Evolutionary conservation across 2,888 invertebrate genomes (phyloP).

Genomic region (Micoletzkya japonica): DNA sequence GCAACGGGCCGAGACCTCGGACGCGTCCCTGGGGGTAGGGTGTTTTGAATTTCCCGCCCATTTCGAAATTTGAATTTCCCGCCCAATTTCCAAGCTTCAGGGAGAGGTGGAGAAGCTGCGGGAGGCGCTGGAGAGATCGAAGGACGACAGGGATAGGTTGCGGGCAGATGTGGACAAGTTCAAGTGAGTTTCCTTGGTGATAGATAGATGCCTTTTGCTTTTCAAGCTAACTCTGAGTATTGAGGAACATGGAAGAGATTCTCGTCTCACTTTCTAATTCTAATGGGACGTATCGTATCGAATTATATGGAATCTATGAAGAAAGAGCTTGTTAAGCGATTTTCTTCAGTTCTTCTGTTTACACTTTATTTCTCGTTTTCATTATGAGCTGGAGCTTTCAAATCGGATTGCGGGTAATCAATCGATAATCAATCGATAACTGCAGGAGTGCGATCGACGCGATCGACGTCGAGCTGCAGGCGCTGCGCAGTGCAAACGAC

Average conservation of each 20-base stretch:
- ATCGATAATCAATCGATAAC: not conserved
- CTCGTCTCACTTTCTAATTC: constrained; percentile 3
- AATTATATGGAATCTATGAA: too few relatives aligned
- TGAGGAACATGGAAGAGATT: not conserved
- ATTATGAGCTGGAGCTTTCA: not conserved
- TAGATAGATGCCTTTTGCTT: too few relatives aligned
- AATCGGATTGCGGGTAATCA: not conserved
- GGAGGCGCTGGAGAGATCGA: constrained; percentile 40
- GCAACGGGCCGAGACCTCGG: constrained; percentile 22
- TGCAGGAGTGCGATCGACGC: constrained; percentile 45
- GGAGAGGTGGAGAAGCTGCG: constrained; percentile 50
- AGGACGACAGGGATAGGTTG: constrained; percentile 44
- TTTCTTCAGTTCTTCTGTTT: too few relatives aligned
- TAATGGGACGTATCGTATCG: too few relatives aligned
- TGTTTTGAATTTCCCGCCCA: not conserved
- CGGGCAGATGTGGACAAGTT: constrained; percentile 38
- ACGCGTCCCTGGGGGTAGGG: constrained; percentile 21
- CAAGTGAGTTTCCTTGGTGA: not conserved
- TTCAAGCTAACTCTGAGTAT: too few relatives aligned
- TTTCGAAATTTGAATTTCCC: not conserved
- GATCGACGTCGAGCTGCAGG: constrained; percentile 48
- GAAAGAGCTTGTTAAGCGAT: too few relatives aligned
- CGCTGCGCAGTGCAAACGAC: constrained; percentile 43
- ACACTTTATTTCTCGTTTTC: too few relatives aligned
- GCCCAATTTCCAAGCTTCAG: constrained; percentile 29